These are phyloP conservation scores for Petrocephalus sullivani DNA, from an alignment of 2,797 vertebrate genomes.

Conservation along the genomic window DNA sequence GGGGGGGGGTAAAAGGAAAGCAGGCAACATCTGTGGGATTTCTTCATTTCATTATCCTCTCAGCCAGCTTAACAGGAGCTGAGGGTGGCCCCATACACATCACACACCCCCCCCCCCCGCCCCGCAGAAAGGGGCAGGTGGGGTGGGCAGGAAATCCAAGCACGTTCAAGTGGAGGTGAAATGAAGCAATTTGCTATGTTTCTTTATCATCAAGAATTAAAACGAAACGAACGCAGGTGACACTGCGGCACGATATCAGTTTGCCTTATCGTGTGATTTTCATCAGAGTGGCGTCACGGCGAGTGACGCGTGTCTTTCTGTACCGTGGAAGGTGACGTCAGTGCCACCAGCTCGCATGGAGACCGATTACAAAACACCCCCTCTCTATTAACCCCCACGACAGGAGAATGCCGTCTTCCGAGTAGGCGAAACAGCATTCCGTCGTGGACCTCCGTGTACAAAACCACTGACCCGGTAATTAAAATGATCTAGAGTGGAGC, in stretches of 20 bases:
- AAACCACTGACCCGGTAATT: not conserved
- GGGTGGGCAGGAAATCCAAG: conserved; percentile 14
- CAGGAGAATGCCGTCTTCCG: not conserved
- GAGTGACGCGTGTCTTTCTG: not conserved
- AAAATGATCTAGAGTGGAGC: not conserved
- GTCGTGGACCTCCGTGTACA: not conserved
- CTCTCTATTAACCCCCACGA: not conserved
- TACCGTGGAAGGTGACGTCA: not conserved
- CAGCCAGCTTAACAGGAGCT: conserved; percentile 48
- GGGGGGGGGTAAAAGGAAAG: conserved; percentile 46
- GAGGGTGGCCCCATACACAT: conserved; percentile 54
- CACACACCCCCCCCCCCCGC: not conserved
- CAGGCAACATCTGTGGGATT: conserved; percentile 62
- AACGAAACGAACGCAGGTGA: not conserved
- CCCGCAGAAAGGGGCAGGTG: not conserved
- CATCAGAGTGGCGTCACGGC: not conserved
- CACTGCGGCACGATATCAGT: not conserved
- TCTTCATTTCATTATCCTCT: conserved; percentile 41
- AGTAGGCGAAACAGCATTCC: not conserved
- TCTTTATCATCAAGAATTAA: not conserved
- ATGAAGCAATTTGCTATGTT: not conserved
- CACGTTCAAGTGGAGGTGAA: conserved; percentile 33
- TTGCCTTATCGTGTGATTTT: not conserved
- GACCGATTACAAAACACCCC: not conserved
- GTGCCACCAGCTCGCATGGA: not conserved